Evolutionary conservation across 2,888 invertebrate genomes (phyloP).

Genomic region (Atrina japonica): DNA sequence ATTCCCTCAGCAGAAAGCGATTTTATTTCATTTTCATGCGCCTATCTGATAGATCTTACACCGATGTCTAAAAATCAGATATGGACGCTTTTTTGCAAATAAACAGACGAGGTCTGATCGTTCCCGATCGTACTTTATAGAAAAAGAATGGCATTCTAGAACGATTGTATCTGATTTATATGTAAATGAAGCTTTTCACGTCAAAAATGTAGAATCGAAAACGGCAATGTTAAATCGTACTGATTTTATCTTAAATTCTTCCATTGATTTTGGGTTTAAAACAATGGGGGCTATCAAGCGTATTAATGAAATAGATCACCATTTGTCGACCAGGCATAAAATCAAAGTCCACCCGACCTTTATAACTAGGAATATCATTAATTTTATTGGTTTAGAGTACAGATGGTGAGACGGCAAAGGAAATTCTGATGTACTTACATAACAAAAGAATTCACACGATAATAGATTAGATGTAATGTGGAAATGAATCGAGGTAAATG

Average conservation of each 20-base stretch:
- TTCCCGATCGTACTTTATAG: constrained; percentile 9
- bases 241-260: constrained; percentile 28
- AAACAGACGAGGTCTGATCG: constrained; percentile 19
- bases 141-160: constrained; percentile 21
- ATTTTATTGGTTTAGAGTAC: too few relatives aligned
- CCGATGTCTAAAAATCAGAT: constrained; percentile 31
- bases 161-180: constrained; percentile 34
- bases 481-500: too few relatives aligned
- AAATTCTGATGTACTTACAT: too few relatives aligned
- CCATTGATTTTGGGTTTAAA: constrained; percentile 17
- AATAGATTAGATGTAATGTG: too few relatives aligned
- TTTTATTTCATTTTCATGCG: constrained; percentile 45
- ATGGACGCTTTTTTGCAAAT: constrained; percentile 31
- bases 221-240: constrained; percentile 34
- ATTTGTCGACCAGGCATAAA: neutral
- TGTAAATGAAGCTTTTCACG: constrained; percentile 33
- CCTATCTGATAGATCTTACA: constrained; percentile 35
- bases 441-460: too few relatives aligned
- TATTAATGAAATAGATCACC: constrained; percentile 12
- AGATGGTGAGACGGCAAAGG: too few relatives aligned
- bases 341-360: too few relatives aligned
- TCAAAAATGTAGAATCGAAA: constrained; percentile 30
- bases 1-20: constrained; percentile 21
- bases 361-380: too few relatives aligned
- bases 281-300: constrained; percentile 10